Conservation (phyloP, 2,888 invertebrate species). For the Cacoxenus indagator region DNA sequence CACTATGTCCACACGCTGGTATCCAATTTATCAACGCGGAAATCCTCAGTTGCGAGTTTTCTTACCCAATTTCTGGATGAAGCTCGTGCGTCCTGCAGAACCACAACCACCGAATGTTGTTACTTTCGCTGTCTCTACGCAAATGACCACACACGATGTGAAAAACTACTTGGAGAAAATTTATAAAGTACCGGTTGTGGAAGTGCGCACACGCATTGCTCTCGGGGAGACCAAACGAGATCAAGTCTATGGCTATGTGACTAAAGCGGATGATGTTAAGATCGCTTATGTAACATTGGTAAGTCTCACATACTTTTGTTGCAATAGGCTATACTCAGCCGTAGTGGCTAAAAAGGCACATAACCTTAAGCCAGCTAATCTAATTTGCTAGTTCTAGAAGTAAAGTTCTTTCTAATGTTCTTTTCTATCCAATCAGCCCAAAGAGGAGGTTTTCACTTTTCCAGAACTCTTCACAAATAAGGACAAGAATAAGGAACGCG, state of each 20-base stretch:
- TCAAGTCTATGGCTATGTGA: constrained; percentile 75
- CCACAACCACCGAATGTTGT: constrained; percentile 85
- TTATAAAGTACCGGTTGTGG: constrained; percentile 85
- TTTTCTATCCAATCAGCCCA: too few relatives aligned
- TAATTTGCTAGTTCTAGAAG: neutral
- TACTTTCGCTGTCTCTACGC: constrained; percentile 90
- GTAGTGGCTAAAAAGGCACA: neutral
- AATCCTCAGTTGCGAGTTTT: constrained; percentile 95
- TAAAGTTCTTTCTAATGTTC: too few relatives aligned
- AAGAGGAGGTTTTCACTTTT: constrained; percentile 80
- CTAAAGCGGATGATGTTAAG: constrained; percentile 88
- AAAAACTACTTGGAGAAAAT: constrained; percentile 96
- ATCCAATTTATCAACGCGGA: constrained; percentile 91
- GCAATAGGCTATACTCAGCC: neutral
- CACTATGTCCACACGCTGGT: constrained; percentile 74
- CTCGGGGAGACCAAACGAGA: constrained; percentile 79
- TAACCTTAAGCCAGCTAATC: neutral
- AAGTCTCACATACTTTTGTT: constrained; percentile 57
- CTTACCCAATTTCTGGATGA: constrained; percentile 98
- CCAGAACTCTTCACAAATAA: constrained; percentile 79
- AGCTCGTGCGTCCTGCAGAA: constrained; percentile 80
- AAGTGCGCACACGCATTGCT: constrained; percentile 82
- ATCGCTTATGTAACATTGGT: constrained; percentile 85
- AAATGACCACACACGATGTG: constrained; percentile 93
- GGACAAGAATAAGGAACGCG: constrained; percentile 72